Evolutionary conservation across 35 echinoderm and acorn worm species (phyloP).

Genomic region (Strongylocentrotus purpuratus): DNA sequence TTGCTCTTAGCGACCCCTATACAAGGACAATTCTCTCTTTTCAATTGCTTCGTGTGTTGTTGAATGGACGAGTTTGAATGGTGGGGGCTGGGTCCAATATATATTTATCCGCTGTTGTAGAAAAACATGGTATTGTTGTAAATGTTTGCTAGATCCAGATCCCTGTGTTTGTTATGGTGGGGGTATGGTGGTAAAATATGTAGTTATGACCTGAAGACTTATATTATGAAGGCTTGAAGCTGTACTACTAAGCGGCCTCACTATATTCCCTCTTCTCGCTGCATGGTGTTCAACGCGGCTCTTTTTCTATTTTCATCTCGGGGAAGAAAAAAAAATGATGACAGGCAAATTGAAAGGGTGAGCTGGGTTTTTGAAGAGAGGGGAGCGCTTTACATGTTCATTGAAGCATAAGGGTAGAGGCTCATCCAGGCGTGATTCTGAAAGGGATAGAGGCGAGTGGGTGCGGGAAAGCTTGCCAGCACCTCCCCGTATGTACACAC

Average conservation of each 20-base stretch:
- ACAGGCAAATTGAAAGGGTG: slow-evolving; percentile 51
- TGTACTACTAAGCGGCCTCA: neutral
- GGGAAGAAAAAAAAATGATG: slow-evolving; percentile 4
- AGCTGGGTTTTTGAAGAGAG: slow-evolving; percentile 28
- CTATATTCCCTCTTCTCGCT: neutral
- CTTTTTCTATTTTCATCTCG: neutral
- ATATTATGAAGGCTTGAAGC: neutral
- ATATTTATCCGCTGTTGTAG: neutral
- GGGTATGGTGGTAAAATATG: neutral
- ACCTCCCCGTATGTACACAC: neutral
- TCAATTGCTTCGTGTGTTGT: neutral
- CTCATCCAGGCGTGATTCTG: neutral
- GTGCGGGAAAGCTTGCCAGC: neutral
- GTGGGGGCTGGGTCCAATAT: neutral
- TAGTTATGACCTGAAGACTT: neutral
- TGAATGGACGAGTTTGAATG: neutral
- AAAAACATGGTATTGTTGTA: neutral
- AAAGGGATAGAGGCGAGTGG: slow-evolving; percentile 27
- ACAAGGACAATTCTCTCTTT: neutral
- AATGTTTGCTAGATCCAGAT: neutral
- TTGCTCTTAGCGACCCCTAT: neutral
- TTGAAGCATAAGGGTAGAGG: neutral
- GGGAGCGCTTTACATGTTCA: slow-evolving; percentile 46
- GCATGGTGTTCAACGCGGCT: neutral
- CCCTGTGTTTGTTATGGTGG: neutral